phyloP scores from a whole-genome alignment of 2,888 invertebrate genomes.

The Parochlus steinenii region DNA sequence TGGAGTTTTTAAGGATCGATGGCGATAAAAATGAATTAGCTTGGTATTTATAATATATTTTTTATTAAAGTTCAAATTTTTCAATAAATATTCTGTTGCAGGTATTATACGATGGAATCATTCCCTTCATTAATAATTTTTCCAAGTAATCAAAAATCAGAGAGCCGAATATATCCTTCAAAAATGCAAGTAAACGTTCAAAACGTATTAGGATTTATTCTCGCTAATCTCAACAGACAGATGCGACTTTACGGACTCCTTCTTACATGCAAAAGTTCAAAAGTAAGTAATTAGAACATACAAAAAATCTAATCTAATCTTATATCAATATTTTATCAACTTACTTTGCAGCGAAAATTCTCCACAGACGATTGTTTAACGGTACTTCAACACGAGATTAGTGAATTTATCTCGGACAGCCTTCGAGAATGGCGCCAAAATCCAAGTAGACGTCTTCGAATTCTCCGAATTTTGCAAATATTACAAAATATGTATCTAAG shows the following conservation, averaged over 20 bases:
- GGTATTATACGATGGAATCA: constrained; percentile 42
- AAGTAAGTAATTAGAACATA: constrained; percentile 28
- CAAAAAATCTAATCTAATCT: constrained; percentile 1
- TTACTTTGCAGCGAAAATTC: constrained; percentile 6
- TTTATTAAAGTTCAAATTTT: neutral
- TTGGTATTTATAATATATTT: constrained; percentile 44
- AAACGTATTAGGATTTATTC: constrained; percentile 48
- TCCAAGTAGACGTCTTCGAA: constrained; percentile 11
- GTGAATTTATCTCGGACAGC: constrained; percentile 11
- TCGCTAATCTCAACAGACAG: constrained; percentile 45
- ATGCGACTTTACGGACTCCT: constrained; percentile 36
- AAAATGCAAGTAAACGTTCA: constrained; percentile 24
- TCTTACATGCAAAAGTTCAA: constrained; percentile 33
- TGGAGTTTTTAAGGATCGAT: constrained; percentile 54
- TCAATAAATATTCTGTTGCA: neutral
- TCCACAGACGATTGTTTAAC: constrained; percentile 13
- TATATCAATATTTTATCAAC: no score
- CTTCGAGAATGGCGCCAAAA: constrained; percentile 13
- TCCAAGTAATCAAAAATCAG: constrained; percentile 51
- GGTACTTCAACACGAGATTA: constrained; percentile 13
- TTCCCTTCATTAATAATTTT: constrained; percentile 72
- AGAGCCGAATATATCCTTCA: constrained; percentile 51
- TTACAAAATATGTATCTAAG: constrained; percentile 13
- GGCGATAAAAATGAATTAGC: constrained; percentile 71
- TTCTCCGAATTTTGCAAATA: constrained; percentile 12